A percentile compares a stretch with the other conserved stretches of the same genome.
Evolutionary conservation across 2,113 vertebrate genomes (phyloP).

Genomic region (Fulmarus glacialis): DNA sequence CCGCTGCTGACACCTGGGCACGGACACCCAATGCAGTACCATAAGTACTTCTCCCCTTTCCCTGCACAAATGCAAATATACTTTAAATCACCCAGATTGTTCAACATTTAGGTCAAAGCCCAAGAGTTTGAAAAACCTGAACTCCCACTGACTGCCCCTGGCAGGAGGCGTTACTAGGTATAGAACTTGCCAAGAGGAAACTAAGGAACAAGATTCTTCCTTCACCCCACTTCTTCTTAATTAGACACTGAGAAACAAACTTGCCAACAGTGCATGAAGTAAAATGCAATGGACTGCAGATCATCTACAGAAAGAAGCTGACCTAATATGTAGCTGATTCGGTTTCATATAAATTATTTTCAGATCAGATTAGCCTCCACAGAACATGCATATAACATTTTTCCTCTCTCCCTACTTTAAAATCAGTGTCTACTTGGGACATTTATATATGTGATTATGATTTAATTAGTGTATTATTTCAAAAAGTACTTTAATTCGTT

Average conservation of each 20-base stretch:
- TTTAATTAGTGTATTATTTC: not conserved
- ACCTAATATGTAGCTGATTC: not conserved
- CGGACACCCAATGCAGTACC: fast-evolving
- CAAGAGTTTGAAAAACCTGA: not conserved
- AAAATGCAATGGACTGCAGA: not conserved
- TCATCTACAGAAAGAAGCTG: not conserved
- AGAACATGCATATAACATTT: not conserved
- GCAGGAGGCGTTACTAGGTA: not conserved
- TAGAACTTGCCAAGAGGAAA: not conserved
- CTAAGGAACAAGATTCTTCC: not conserved
- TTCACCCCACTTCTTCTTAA: not conserved
- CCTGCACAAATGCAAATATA: not conserved
- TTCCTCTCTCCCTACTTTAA: not conserved
- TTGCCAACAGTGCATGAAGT: not conserved
- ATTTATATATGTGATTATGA: not conserved
- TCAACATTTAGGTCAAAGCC: not conserved
- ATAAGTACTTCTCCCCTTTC: not conserved
- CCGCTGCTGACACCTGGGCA: fast-evolving
- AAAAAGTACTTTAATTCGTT: not conserved
- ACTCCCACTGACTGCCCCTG: not conserved
- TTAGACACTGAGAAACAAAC: not conserved
- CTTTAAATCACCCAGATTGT: not conserved
- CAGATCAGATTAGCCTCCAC: not conserved
- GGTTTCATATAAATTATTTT: not conserved
- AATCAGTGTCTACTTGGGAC: not conserved